Evolutionary conservation across 2,797 vertebrate species (phyloP), one percentile per base, ranked within the genome.

Genomic region (Acanthurus lineatus): DNA sequence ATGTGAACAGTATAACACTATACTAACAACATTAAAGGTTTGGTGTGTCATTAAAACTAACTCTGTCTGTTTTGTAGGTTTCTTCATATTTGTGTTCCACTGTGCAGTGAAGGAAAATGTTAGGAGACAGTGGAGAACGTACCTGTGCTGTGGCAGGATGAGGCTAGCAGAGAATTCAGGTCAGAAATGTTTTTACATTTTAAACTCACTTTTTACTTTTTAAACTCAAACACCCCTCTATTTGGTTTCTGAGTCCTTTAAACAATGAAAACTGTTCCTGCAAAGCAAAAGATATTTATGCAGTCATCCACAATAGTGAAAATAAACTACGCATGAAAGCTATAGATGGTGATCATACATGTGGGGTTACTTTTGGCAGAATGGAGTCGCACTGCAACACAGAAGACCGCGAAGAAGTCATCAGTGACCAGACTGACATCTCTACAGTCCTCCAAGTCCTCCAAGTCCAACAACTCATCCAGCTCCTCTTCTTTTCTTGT

Each of bases 41-140:
- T 49, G 9, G 14, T 22, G 61, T 66, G 9, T 35, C 14, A 20
- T 64, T 2, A 5, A 58, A 51, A 68, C 48, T 25, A 67, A 10
- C 3, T 32, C 3, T 45, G 57, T 76, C 56, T 72, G 10, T 81
- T 61, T 89, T 82, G 52, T 67, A 99, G 98, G 98, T 38, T 96
- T 99, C 91, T 99, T 99, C 76, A 99, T 99, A 89, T 99, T 99
- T 89, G 77, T 99, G 62, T 97, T 99, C 88, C 96, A 99, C 92
- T 99, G 98, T 86, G 96, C 95, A 59, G 90, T 95, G 73, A 99
- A 99, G 88, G 98, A 99, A 40, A 97, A 95, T 9, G 98, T 99
- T 73, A 96, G 97, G 74, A 96, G 94, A 75, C 97, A 99, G 66
- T 99, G 98, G 98, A 97, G 96, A 86, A 95, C 93, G 0, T 96